A percentile compares a stretch with the other conserved stretches of the same genome.
Evolutionary conservation across 2,113 vertebrate genomes (phyloP).

Genomic region (Pterocles burchelli): DNA sequence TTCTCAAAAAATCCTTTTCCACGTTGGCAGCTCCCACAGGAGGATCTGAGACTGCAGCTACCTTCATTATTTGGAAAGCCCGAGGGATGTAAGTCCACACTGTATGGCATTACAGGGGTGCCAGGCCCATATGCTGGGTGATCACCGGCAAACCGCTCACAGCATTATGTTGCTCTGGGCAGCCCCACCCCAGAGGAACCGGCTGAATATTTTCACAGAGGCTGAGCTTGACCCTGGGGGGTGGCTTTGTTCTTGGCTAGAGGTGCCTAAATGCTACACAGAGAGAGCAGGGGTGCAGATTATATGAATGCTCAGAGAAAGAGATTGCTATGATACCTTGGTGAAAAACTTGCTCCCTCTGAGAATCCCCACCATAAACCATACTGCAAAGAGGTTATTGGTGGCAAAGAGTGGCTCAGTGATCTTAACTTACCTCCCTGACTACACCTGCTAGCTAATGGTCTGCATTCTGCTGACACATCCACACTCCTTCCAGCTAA

Average conservation of each 20-base stretch:
- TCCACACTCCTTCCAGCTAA: neutral
- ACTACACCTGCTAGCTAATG: neutral
- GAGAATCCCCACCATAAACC: neutral
- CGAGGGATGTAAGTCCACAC: accelerated
- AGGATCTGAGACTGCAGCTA: neutral
- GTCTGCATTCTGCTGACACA: neutral
- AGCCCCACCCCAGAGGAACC: neutral
- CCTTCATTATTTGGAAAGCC: neutral
- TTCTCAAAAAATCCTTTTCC: neutral
- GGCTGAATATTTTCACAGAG: neutral
- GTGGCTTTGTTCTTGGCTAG: neutral
- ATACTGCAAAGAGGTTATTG: neutral
- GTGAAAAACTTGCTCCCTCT: neutral
- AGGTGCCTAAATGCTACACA: neutral
- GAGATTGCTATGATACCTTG: neutral
- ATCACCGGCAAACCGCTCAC: neutral
- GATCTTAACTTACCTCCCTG: neutral
- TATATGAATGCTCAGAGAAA: neutral
- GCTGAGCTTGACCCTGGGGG: neutral
- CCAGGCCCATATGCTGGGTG: accelerated
- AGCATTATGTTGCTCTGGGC: accelerated
- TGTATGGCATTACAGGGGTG: accelerated
- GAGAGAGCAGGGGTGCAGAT: neutral
- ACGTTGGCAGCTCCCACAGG: neutral
- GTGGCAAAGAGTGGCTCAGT: neutral